Evolutionary conservation across 1,140 invertebrate genomes (phyloP).

Genomic region (Psilanteris sp.): DNA sequence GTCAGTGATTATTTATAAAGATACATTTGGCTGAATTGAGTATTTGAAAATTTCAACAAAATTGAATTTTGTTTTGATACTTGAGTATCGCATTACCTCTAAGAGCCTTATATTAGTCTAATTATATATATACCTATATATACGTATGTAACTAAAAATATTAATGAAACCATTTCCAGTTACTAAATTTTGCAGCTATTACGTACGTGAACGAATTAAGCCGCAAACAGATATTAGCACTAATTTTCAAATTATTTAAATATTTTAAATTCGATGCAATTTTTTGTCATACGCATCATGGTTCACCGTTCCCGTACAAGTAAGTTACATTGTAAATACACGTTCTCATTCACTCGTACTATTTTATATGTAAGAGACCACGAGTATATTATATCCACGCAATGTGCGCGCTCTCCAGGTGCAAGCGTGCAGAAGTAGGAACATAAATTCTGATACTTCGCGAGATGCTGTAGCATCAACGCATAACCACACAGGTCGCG

Average conservation of each 20-base stretch:
- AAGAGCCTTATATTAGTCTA: too few species aligned
- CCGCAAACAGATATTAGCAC: constrained; percentile 19
- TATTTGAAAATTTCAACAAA: too few species aligned
- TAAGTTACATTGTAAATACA: constrained; percentile 52
- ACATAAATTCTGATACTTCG: constrained; percentile 66
- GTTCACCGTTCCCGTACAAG: constrained; percentile 57
- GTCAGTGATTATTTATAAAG: too few species aligned
- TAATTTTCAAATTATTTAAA: constrained; percentile 35
- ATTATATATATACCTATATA: too few species aligned
- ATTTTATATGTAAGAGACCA: constrained; percentile 60
- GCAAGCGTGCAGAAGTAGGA: constrained; percentile 47
- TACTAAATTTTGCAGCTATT: too few species aligned
- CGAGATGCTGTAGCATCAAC: constrained; percentile 41
- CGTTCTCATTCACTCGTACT: constrained; percentile 29
- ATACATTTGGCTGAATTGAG: too few species aligned
- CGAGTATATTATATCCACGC: constrained; percentile 53
- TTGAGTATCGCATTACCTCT: too few species aligned
- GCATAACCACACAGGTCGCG: constrained; percentile 70
- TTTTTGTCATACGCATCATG: constrained; percentile 21
- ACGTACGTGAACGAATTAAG: not conserved
- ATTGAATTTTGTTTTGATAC: too few species aligned
- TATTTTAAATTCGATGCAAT: too few species aligned
- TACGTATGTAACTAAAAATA: too few species aligned
- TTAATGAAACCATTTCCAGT: too few species aligned
- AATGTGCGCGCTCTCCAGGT: constrained; percentile 42